Conservation (phyloP, 2,888 invertebrate genomes). For the Himalopsyche anomala region DNA sequence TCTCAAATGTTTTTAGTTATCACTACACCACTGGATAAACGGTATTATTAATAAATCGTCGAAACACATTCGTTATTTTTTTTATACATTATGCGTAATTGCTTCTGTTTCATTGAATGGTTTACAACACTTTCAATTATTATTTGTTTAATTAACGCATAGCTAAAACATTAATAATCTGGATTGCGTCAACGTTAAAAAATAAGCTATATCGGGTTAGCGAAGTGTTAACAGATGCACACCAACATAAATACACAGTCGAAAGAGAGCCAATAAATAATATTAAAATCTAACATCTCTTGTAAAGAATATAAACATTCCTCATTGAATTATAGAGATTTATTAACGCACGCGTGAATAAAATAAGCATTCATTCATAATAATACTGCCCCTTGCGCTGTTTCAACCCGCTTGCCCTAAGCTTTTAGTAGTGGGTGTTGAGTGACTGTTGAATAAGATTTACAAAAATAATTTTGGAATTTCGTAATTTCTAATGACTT, state of each 20-base stretch:
- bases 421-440: background rate
- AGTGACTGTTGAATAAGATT: no score
- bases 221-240: background rate
- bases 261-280: background rate
- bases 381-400: background rate
- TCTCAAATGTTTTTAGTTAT: no score
- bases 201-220: background rate
- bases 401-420: background rate
- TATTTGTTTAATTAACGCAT: no score
- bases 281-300: constrained; percentile 10
- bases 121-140: no score
- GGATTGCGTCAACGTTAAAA: background rate
- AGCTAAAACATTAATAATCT: no score
- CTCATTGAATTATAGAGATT: constrained; percentile 43
- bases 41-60: no score
- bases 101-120: no score
- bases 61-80: no score
- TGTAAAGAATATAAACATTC: constrained; percentile 32
- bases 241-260: background rate
- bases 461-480: no score
- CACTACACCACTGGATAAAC: no score
- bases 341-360: background rate
- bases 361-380: constrained; percentile 30
- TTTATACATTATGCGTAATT: no score
- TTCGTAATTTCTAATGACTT: no score